Base-by-base conservation (phyloP, 2,113 vertebrate species). In the Ursus arctos region DNA sequence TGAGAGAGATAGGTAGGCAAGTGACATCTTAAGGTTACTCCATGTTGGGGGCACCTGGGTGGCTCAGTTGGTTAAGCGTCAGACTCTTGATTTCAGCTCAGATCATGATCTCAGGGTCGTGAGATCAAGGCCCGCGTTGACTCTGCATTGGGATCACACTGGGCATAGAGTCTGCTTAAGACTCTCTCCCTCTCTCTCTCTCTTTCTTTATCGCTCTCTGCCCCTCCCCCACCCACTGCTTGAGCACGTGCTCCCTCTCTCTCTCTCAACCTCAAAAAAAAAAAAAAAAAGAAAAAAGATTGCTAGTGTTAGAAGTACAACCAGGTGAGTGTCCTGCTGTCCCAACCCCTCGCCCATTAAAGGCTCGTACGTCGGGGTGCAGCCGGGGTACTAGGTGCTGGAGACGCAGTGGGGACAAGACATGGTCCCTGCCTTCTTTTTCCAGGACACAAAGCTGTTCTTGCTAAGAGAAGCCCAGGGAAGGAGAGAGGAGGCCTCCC, bases 1-100 rank as follows among this genome's bases (percentile, higher is more conserved):
- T 0, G 57, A 81, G 43, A 92, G 87, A 88, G 91, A 72, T 21
- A 92, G 86, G 57, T 15, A 81, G 94, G 72, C 36, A 40, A 80
- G 59, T 10, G 83, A 88, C 74, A 65, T 40, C 77, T 65, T 55
- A 43, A 80, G 94, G 85, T 84, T n/a, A 31, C 67, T 63, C 63
- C 9, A 69, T 69, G 63, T 31, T 28, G 11, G 59, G 61, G 26
- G 26, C 61, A 4, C 26, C 61, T 9, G 61, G 26, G 26, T 13
- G 61, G 26, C 61, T 63, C 61, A 31, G 26, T 28, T 0, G 26
- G 61, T 31, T 63, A 4, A 63, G 55, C 18, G 7, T 7, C 55
- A 63, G 61, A 5, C 61, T 63, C 61, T 57, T 63, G 61, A 28
- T 31, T 69, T 69, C 65, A 19, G 65, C 65, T 69, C 18, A 69